These are phyloP conservation scores for Acrossocheilus fasciatus DNA, from an alignment of 2,797 vertebrate genomes.

Conservation along the genomic window DNA sequence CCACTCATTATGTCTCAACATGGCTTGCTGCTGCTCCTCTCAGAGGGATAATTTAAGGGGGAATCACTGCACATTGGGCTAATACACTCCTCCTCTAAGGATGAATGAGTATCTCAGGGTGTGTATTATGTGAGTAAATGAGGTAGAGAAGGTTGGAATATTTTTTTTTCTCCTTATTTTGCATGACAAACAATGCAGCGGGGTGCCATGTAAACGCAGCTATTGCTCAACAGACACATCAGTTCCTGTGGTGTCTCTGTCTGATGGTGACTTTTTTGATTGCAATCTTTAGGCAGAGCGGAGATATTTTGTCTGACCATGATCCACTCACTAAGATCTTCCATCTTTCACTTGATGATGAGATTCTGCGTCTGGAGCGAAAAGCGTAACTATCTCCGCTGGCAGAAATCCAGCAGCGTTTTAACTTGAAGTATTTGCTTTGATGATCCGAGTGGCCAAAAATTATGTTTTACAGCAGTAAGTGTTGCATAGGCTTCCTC, in stretches of 20 bases:
- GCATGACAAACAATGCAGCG: conserved; percentile 19
- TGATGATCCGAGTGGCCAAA: conserved; percentile 28
- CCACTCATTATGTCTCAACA: conserved; percentile 40
- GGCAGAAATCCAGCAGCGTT: conserved; percentile 13
- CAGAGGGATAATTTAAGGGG: background rate
- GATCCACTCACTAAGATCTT: conserved; percentile 1
- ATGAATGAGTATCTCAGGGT: conserved; percentile 36
- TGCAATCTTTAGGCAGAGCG: background rate
- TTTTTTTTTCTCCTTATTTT: background rate
- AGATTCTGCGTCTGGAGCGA: background rate
- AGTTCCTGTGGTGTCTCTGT: background rate
- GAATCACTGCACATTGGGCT: background rate
- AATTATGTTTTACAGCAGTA: background rate
- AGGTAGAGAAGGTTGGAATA: conserved; percentile 36
- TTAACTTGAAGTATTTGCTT: conserved; percentile 43
- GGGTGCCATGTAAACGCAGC: background rate
- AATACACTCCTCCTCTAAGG: conserved; percentile 18
- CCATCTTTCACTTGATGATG: conserved; percentile 1
- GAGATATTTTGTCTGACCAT: background rate
- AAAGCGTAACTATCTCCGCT: conserved; percentile 8
- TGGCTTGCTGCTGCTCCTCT: conserved; percentile 18
- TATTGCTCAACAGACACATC: conserved; percentile 8
- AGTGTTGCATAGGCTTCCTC: conserved; percentile 37
- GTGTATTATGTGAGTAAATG: conserved; percentile 38
- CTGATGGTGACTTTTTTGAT: conserved; percentile 4